Evolutionary conservation across 2,888 invertebrate species (phyloP), one percentile per base, ranked within the genome.

Genomic region (Oxyteleia sp.): DNA sequence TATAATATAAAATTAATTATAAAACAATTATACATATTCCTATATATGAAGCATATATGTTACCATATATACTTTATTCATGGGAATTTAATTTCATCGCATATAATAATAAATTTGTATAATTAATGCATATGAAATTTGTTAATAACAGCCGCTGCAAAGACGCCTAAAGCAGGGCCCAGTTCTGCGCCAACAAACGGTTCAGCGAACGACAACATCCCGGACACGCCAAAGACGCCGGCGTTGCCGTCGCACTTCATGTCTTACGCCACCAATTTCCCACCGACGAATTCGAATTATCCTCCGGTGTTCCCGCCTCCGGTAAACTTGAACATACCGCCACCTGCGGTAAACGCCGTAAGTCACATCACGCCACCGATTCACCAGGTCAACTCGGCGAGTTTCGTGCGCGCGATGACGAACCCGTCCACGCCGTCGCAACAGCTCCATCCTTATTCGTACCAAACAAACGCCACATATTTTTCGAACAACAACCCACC

Each of bases 261-360:
- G 51, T 87, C 91, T 0, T 93, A 92, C 74, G 85, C 93, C 7
- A 66, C 90, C 5, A 90, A 88, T 80, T 93, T 91, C 72, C 59
- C 91, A 2, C 32, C 72, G 4, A 86, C 86, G 5, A 88, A 87
- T 38, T 84, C 92, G 10, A 89, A 87, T 47, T 93, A 92, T 83
- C 91, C 92, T 3, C 88, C 93, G 16, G 92, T 92, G 8, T 93
- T 93, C 85, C 93, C 93, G 32, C 90, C 93, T 29, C 92, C 92
- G 5, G 85, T 93, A 5, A 93, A 93, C 63, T 91, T 92, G 29
- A 89, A 91, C 4, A 90, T 93, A 23, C 93, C 93, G 32, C 93
- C 93, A 2, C 93, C 93, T 3, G 86, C 91, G 10, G 92, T 93
- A 4, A 92, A 91, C 63, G 57, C 93, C 4, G 88, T 93, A 79